Evolutionary conservation across 1,140 invertebrate species (phyloP).

Genomic region (Battus philenor): DNA sequence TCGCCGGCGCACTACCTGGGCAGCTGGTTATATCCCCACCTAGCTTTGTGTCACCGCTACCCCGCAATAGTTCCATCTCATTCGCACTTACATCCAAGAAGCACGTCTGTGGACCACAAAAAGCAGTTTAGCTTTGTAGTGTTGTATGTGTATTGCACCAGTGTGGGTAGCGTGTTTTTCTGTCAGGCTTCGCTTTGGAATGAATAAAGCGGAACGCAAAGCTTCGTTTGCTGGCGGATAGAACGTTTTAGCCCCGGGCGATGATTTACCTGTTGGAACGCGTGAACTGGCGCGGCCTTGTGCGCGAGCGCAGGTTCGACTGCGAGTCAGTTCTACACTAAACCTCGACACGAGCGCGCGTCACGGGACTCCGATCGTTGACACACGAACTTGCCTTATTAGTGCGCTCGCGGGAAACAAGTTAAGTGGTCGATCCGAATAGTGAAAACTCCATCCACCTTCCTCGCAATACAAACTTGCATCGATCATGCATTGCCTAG

Average conservation of each 20-base stretch:
- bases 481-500: slow-evolving; percentile 38
- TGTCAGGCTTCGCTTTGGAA: slow-evolving; percentile 40
- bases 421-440: slow-evolving; percentile 67
- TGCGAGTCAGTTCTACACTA: slow-evolving; percentile 66
- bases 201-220: slow-evolving; percentile 42
- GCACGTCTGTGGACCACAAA: slow-evolving; percentile 59
- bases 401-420: slow-evolving; percentile 67
- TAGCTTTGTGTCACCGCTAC: slow-evolving; percentile 33
- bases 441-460: slow-evolving; percentile 53
- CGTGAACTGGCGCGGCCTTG: slow-evolving; percentile 72
- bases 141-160: slow-evolving; percentile 32
- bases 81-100: slow-evolving; percentile 50
- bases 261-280: slow-evolving; percentile 72
- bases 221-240: slow-evolving; percentile 39
- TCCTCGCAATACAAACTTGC: slow-evolving; percentile 43
- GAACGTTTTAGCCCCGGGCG: slow-evolving; percentile 39
- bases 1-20: slow-evolving; percentile 63
- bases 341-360: slow-evolving; percentile 56
- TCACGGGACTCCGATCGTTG: slow-evolving; percentile 35
- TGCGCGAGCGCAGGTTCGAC: slow-evolving; percentile 71
- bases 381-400: slow-evolving; percentile 68
- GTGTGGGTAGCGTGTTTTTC: slow-evolving; percentile 66
- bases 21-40: slow-evolving; percentile 67
- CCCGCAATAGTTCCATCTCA: slow-evolving; percentile 49
- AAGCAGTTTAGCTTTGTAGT: slow-evolving; percentile 65